A percentile compares a stretch with the other conserved stretches of the same genome.
Evolutionary conservation across 2,888 invertebrate genomes (phyloP).

Genomic region (Volucella zonaria): DNA sequence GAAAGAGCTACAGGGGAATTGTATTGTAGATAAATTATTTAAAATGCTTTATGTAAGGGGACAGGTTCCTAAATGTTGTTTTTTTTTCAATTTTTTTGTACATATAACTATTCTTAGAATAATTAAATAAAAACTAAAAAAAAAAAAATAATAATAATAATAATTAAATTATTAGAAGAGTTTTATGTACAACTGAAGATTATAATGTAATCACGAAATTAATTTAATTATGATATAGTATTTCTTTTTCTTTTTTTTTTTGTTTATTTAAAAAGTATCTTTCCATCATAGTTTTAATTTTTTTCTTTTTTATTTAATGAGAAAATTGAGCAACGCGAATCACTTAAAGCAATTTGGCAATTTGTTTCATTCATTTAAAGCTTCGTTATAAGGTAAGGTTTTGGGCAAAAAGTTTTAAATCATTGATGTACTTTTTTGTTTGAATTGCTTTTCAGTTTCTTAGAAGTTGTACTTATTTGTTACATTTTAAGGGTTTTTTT

Average conservation of each 20-base stretch:
- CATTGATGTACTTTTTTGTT: too few species aligned
- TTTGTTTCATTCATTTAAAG: constrained; percentile 2
- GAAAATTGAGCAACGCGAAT: constrained; percentile 56
- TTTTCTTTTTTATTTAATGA: constrained; percentile 8
- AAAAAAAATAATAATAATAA: neutral
- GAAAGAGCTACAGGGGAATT: neutral
- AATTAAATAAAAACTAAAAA: constrained; percentile 40
- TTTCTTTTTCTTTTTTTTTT: neutral
- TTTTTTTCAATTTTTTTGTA: neutral
- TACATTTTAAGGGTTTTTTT: neutral
- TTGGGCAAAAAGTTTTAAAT: neutral
- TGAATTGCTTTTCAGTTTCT: neutral
- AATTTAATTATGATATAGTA: constrained; percentile 22
- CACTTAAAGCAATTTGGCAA: constrained; percentile 40
- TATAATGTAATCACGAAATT: constrained; percentile 21
- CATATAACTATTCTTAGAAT: constrained; percentile 27
- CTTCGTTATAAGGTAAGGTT: neutral
- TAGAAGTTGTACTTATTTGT: neutral
- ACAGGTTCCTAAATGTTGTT: neutral
- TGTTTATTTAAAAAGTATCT: constrained; percentile 31
- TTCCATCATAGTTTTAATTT: constrained; percentile 54
- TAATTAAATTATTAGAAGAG: constrained; percentile 34
- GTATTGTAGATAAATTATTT: too few species aligned
- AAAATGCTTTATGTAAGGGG: neutral
- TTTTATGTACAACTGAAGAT: constrained; percentile 23